These are phyloP conservation scores for Chromoteleia sp. DNA, from an alignment of 2,888 invertebrate genomes.

Conservation along the genomic window DNA sequence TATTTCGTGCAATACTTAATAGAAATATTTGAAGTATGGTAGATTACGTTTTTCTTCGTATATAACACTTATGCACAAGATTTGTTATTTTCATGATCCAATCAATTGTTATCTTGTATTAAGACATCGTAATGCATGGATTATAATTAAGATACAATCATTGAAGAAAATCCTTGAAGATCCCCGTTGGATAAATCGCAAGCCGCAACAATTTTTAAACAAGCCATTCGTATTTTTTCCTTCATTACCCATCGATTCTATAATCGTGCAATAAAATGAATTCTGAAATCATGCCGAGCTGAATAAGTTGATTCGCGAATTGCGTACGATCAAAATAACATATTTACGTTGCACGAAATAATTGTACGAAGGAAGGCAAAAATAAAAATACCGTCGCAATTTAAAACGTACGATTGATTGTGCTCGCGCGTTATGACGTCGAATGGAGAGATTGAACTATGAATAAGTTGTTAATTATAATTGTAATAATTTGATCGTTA, in stretches of 20 bases:
- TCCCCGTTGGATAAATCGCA: too few relatives aligned
- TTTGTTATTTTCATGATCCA: too few relatives aligned
- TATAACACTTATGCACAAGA: too few relatives aligned
- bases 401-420: conserved; percentile 3
- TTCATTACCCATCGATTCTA: conserved; percentile 21
- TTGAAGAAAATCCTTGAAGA: too few relatives aligned
- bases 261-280: conserved; percentile 17
- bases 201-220: not conserved
- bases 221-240: not conserved
- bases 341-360: conserved; percentile 6
- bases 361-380: not conserved
- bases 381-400: conserved; percentile 7
- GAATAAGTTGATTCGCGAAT: conserved; percentile 16
- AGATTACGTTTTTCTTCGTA: too few relatives aligned
- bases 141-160: too few relatives aligned
- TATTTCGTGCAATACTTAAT: too few relatives aligned
- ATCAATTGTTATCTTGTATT: too few relatives aligned
- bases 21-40: too few relatives aligned
- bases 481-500: conserved; percentile 61
- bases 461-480: conserved; percentile 64
- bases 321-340: conserved; percentile 10
- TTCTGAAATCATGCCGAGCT: conserved; percentile 2
- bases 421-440: conserved; percentile 26
- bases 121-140: too few relatives aligned
- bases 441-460: conserved; percentile 35